phyloP scores from a whole-genome alignment of 2,888 invertebrate genomes.

The Thymelicus lineola region DNA sequence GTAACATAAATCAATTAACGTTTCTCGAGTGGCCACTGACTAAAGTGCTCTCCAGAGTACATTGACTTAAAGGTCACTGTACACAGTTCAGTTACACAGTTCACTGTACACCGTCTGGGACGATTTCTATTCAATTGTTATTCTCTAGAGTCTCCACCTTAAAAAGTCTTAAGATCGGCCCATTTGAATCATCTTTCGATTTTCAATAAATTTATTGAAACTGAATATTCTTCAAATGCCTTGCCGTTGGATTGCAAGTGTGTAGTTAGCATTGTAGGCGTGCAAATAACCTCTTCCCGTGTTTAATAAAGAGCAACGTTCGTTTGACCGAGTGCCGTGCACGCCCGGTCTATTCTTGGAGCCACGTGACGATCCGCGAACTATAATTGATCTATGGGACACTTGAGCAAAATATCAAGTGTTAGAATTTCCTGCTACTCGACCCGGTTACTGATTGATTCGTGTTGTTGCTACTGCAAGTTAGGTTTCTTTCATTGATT shows the following conservation, averaged over 20 bases:
- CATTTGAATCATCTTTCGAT: no score
- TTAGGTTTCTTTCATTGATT: no score
- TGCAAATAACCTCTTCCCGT: slow-evolving; percentile 37
- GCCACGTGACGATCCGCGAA: slow-evolving; percentile 15
- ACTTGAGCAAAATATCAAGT: slow-evolving; percentile 17
- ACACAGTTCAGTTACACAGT: neutral
- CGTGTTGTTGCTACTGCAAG: no score
- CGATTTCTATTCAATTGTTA: no score
- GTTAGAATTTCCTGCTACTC: slow-evolving; percentile 9
- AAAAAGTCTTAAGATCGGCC: no score
- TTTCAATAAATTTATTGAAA: no score
- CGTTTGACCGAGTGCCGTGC: slow-evolving; percentile 34
- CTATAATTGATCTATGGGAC: slow-evolving; percentile 27
- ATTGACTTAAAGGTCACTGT: slow-evolving; percentile 14
- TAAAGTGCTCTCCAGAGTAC: slow-evolving; percentile 11
- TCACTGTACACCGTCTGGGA: no score
- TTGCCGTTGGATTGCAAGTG: neutral
- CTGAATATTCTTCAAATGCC: neutral
- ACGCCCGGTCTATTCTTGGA: slow-evolving; percentile 23
- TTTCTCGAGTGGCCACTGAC: slow-evolving; percentile 3
- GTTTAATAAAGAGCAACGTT: slow-evolving; percentile 35
- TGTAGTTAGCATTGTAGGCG: slow-evolving; percentile 15
- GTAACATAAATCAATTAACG: slow-evolving; percentile 10
- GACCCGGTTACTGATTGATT: neutral
- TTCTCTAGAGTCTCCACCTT: no score